Percentiles rank a stretch among this genome's conserved stretches.
Conservation (phyloP, 2,113 vertebrate genomes). For the Notiomystis cincta region DNA sequence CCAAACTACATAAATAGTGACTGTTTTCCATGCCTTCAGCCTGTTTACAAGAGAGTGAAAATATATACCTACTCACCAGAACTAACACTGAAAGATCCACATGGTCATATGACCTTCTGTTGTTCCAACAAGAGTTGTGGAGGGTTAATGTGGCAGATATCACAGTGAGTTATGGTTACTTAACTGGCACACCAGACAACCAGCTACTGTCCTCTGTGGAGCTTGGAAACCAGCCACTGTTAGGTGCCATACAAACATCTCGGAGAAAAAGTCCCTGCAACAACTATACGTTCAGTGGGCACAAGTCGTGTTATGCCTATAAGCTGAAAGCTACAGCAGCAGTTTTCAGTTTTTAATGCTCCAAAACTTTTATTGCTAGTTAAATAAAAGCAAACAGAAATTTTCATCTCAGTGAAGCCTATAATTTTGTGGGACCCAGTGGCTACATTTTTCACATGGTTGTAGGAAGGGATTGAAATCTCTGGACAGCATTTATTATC, state of each 20-base stretch:
- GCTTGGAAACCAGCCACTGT: not conserved
- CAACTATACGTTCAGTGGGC: not conserved
- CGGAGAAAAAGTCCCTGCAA: not conserved
- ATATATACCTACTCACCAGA: not conserved
- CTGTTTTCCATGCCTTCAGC: not conserved
- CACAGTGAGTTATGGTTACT: not conserved
- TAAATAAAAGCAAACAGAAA: constrained; percentile 31
- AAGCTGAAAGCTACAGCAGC: not conserved
- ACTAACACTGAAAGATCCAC: not conserved
- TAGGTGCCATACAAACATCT: not conserved
- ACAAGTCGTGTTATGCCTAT: not conserved
- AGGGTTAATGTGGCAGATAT: not conserved
- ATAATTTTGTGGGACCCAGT: constrained; percentile 4
- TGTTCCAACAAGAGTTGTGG: not conserved
- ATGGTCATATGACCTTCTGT: rapidly evolving
- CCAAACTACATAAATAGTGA: not conserved
- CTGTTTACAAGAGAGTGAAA: not conserved
- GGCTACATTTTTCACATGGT: constrained; percentile 24
- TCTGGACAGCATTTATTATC: constrained; percentile 31
- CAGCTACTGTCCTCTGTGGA: not conserved
- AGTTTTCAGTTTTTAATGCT: not conserved
- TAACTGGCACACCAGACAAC: not conserved
- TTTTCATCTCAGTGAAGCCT: constrained; percentile 32
- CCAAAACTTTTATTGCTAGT: constrained; percentile 19
- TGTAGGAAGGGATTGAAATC: constrained; percentile 18